A percentile compares a stretch with the other conserved stretches of the same genome.
Evolutionary conservation across 2,888 invertebrate species (phyloP).

Genomic region (Aporophyla nigra): DNA sequence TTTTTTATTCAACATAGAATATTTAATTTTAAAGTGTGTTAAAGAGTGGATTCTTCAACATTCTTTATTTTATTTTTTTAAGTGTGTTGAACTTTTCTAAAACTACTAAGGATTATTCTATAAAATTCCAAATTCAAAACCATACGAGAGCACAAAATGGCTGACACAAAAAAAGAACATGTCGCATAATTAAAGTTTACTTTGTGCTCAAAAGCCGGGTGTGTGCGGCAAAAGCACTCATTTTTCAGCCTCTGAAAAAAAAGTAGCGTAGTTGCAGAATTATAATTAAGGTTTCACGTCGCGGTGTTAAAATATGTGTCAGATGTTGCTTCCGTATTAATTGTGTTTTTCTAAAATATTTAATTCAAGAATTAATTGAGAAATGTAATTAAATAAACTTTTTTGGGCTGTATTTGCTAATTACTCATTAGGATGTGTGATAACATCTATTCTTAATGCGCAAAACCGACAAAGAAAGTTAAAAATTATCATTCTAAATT

Average conservation of each 20-base stretch:
- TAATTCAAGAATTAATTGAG: neutral
- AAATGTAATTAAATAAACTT: neutral
- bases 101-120: constrained; percentile 14
- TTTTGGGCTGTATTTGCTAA: neutral
- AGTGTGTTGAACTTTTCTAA: neutral
- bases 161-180: constrained; percentile 37
- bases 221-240: constrained; percentile 55
- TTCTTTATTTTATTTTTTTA: neutral
- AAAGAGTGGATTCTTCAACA: no score
- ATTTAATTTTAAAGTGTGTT: no score
- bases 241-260: constrained; percentile 57
- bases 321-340: constrained; percentile 33
- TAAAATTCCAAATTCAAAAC: constrained; percentile 45
- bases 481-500: constrained; percentile 18
- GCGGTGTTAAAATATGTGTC: constrained; percentile 26
- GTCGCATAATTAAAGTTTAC: constrained; percentile 60
- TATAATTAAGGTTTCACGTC: constrained; percentile 54
- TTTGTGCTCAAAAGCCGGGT: constrained; percentile 58
- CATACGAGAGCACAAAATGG: constrained; percentile 25
- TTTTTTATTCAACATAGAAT: no score
- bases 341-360: constrained; percentile 1
- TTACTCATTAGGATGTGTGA: neutral
- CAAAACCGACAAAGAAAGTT: neutral
- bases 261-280: constrained; percentile 41
- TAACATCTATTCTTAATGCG: neutral